Conservation (phyloP, 30 jellyfish, hydroid and myxozoan genomes). For the Turritopsis dohrnii region DNA sequence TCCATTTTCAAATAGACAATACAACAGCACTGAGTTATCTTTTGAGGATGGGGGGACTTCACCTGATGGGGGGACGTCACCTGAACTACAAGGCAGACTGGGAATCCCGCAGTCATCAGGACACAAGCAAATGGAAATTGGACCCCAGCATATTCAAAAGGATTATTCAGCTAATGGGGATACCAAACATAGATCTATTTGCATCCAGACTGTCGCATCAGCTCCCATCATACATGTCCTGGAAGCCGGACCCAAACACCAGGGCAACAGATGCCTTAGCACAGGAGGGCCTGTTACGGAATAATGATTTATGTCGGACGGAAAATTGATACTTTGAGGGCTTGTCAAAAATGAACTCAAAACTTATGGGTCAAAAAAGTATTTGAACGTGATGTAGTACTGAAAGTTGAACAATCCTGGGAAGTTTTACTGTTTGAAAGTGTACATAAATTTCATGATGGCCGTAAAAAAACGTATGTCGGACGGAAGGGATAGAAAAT, state of each 20-base stretch:
- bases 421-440: too few species aligned
- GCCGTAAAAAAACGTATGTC: too few species aligned
- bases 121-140: conserved; percentile 34
- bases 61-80: not conserved
- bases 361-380: too few species aligned
- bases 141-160: conserved; percentile 12
- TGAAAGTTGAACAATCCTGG: too few species aligned
- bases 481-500: too few species aligned
- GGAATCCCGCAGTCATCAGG: conserved; percentile 25
- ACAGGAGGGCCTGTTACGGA: too few species aligned
- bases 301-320: too few species aligned
- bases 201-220: conserved; percentile 9
- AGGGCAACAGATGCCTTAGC: conserved; percentile 7
- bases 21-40: not conserved
- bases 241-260: not conserved
- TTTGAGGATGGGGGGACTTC: not conserved
- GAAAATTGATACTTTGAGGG: too few species aligned
- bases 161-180: conserved; percentile 16
- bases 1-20: conserved; percentile 16
- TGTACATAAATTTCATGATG: too few species aligned
- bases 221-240: not conserved
- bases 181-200: too few species aligned
- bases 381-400: too few species aligned
- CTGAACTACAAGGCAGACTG: conserved; percentile 32
- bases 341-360: too few species aligned